Conservation (phyloP, 2,888 invertebrate species). For the Calameuta idolon region DNA sequence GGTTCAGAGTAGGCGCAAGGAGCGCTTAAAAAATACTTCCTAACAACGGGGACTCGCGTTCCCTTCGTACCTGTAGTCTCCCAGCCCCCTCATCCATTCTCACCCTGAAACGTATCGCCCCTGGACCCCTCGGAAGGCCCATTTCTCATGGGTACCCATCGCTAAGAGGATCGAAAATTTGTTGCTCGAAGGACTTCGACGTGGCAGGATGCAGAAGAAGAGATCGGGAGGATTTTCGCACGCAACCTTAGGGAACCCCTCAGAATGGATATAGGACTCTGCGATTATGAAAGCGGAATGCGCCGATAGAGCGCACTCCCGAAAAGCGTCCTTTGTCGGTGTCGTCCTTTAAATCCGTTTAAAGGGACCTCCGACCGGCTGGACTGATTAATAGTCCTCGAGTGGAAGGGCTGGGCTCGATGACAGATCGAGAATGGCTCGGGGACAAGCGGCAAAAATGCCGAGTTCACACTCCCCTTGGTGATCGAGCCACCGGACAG, state of each 20-base stretch:
- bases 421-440: conserved; percentile 60
- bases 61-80: neutral
- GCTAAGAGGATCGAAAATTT: neutral
- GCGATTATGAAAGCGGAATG: neutral
- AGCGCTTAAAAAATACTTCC: conserved; percentile 21
- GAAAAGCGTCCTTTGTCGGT: conserved; percentile 54
- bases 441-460: conserved; percentile 55
- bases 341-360: conserved; percentile 57
- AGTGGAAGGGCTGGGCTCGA: conserved; percentile 46
- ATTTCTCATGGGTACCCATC: neutral
- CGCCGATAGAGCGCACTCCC: conserved; percentile 15
- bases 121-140: neutral
- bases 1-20: conserved; percentile 26
- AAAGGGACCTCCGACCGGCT: conserved; percentile 59
- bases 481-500: neutral
- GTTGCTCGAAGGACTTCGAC: neutral
- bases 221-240: neutral
- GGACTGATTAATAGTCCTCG: conserved; percentile 58
- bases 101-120: conserved; percentile 22
- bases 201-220: neutral
- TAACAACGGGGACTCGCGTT: conserved; percentile 13
- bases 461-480: conserved; percentile 52
- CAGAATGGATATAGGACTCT: neutral
- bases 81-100: neutral
- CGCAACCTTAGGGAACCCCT: neutral